These are phyloP conservation scores for Calosoma granatense DNA, from an alignment of 1,140 invertebrate genomes.

Conservation along the genomic window DNA sequence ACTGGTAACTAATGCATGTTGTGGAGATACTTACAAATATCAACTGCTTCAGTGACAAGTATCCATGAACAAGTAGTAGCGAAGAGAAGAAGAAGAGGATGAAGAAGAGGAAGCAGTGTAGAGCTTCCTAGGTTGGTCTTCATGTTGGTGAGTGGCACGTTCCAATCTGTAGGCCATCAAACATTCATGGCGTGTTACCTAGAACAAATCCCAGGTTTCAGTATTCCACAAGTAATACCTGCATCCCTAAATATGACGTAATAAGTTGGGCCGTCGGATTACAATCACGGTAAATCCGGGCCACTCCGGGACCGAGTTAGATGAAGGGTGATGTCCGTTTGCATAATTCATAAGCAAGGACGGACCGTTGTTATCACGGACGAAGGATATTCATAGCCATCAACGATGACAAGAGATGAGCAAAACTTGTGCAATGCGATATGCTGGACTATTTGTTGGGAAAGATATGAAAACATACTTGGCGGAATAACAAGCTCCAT, in stretches of 20 bases:
- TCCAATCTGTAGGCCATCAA: conserved; percentile 14
- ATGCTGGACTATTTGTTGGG: not conserved
- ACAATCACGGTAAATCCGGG: conserved; percentile 4
- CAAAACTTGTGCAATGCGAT: not conserved
- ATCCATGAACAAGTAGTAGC: conserved; percentile 15
- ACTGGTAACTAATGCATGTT: no score
- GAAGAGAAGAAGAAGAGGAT: conserved; percentile 16
- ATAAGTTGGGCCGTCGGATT: conserved; percentile 1
- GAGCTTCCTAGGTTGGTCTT: no score
- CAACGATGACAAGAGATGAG: not conserved
- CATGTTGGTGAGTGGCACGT: not conserved
- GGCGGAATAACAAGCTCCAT: not conserved
- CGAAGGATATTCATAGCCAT: not conserved
- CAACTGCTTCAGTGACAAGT: conserved; percentile 13
- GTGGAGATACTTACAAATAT: conserved; percentile 21
- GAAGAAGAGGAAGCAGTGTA: not conserved
- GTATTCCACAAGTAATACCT: not conserved
- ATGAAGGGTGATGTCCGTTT: not conserved
- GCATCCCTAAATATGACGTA: conserved; percentile 1
- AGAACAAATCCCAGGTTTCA: conserved; percentile 12
- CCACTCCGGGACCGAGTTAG: not conserved
- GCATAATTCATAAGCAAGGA: conserved; percentile 3
- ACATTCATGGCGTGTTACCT: conserved; percentile 18
- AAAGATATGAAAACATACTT: not conserved
- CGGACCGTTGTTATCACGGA: not conserved